A percentile compares a stretch with the other conserved stretches of the same genome.
Conservation (phyloP, 2,888 invertebrate genomes). For the Sphinx pinastri region DNA sequence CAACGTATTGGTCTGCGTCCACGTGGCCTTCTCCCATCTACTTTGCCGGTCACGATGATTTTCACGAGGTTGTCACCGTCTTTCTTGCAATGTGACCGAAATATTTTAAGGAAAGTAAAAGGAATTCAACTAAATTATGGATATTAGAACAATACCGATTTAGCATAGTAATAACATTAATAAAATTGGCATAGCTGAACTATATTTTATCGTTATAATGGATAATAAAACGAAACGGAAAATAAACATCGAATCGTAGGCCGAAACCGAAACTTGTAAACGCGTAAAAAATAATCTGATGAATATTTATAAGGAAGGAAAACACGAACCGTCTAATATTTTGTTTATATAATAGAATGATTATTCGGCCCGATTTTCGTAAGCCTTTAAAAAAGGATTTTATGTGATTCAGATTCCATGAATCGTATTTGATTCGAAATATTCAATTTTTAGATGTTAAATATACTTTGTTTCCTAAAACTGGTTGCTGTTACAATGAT, state of each 20-base stretch:
- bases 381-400: neutral
- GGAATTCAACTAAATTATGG: too few species aligned
- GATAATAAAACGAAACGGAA: conserved; percentile 1
- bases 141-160: neutral
- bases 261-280: conserved; percentile 16
- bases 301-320: conserved; percentile 20
- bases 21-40: too few species aligned
- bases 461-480: too few species aligned
- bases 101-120: too few species aligned
- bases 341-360: conserved; percentile 31
- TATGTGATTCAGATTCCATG: neutral
- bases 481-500: too few species aligned
- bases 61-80: too few species aligned
- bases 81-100: too few species aligned
- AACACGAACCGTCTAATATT: conserved; percentile 5
- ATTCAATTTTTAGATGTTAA: neutral
- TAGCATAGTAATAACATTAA: neutral
- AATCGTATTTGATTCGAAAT: neutral
- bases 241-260: conserved; percentile 4
- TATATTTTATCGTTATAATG: neutral
- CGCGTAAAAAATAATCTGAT: conserved; percentile 20
- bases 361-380: neutral
- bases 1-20: too few species aligned
- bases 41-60: too few species aligned
- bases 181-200: neutral